Evolutionary conservation across 1,140 invertebrate species (phyloP).

Genomic region (Aphelinus certus): DNA sequence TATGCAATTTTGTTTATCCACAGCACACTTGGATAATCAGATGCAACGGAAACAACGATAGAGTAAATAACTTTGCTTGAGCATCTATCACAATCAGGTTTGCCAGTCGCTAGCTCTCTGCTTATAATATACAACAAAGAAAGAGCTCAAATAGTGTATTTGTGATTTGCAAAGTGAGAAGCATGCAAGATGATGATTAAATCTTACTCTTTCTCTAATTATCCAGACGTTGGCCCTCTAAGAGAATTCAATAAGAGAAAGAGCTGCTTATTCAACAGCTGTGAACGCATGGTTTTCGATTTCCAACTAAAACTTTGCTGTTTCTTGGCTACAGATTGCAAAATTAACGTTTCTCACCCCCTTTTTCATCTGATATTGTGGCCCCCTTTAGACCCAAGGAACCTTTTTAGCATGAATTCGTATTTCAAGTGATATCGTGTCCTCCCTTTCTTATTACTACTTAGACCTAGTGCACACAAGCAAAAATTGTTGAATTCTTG

Average conservation of each 20-base stretch:
- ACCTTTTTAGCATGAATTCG: conserved; percentile 36
- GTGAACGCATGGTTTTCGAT: conserved; percentile 60
- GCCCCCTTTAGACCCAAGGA: background rate
- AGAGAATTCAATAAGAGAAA: conserved; percentile 1
- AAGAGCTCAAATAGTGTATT: conserved; percentile 9
- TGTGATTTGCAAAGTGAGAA: conserved; percentile 23
- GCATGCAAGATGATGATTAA: conserved; percentile 23
- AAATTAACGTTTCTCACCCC: conserved; percentile 28
- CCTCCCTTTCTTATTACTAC: conserved; percentile 27
- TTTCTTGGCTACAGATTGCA: conserved; percentile 25
- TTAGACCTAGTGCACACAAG: conserved; percentile 29
- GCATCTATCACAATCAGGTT: conserved; percentile 44
- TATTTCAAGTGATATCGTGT: conserved; percentile 34
- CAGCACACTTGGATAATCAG: background rate
- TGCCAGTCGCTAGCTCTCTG: conserved; percentile 47
- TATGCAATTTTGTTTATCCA: conserved; percentile 61
- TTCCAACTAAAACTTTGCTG: conserved; percentile 39
- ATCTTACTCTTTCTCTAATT: conserved; percentile 22
- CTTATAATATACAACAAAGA: conserved; percentile 41
- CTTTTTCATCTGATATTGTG: background rate
- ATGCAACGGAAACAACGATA: background rate
- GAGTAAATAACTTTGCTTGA: conserved; percentile 16
- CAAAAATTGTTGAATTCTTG: conserved; percentile 11
- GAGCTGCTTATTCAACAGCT: conserved; percentile 13
- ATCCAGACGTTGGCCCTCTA: no score